Evolutionary conservation across 2,888 invertebrate genomes (phyloP), one percentile per base, ranked within the genome.

Genomic region (Tipula confusa): DNA sequence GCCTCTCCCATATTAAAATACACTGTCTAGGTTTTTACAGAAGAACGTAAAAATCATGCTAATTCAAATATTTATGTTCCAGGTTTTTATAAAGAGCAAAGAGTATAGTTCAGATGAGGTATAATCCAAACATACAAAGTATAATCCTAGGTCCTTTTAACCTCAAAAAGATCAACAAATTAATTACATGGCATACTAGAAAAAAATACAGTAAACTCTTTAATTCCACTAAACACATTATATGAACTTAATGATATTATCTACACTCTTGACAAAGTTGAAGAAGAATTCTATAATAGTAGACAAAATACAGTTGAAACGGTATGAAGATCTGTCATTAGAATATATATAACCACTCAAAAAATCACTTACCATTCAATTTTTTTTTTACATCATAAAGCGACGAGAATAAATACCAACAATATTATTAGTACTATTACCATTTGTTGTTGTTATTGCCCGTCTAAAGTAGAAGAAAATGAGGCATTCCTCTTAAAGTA

Each of bases 161-260:
- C 43, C 64, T 64, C 0, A 9, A 24, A 64, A 24, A 64, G 64
- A 64, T 64, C 64, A 64, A 9, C 18, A 64, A 64, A 64, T 64
- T 64, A 24, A 24, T 64, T 64, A 64, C 64, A 64, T 24, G 24
- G 1, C 9, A 24, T 9, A 64, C 24, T 7, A 64, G 24, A n/a
- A 64, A 1, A 4, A 64, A 9, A 64, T 24, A 6, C 7, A 64
- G 9, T 2, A 64, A 24, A 64, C 7, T 64, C 64, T 9, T 64
- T 64, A 24, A 64, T 64, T 64, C 64, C 64, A 64, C 64, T 64
- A 64, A 64, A 64, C 64, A n/a, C n/a, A 64, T 64, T 64, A 64
- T 64, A 64, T 64, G 64, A 64, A 64, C 24, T 24, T 64, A 24
- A 64, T 24, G 64, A 24, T 64, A 64, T 64, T 64, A 64, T 64